Evolutionary conservation across 2,797 vertebrate species (phyloP).

Genomic region (Artibeus jamaicensis): DNA sequence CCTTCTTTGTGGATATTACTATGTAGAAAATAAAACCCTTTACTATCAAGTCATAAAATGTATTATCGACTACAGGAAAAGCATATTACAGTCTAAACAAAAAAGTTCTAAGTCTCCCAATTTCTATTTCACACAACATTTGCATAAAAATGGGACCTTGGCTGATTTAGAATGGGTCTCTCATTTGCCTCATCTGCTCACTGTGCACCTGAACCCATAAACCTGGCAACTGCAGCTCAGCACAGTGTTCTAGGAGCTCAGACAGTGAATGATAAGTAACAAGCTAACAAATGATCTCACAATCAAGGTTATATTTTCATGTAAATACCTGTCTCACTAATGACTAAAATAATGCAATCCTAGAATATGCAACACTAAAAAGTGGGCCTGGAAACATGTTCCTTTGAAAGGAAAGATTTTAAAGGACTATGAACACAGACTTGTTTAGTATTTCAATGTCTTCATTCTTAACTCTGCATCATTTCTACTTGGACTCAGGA

Average conservation of each 20-base stretch:
- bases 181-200: background rate
- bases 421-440: conserved; percentile 8
- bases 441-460: conserved; percentile 19
- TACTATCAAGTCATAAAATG: background rate
- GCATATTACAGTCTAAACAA: background rate
- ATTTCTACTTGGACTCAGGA: conserved; percentile 14
- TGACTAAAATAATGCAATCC: background rate
- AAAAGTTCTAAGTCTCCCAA: background rate
- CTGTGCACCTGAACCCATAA: background rate
- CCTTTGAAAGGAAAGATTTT: background rate
- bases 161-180: background rate
- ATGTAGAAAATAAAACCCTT: conserved; percentile 25
- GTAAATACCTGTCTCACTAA: conserved; percentile 17
- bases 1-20: background rate
- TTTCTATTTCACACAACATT: conserved; percentile 24
- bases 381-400: background rate
- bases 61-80: background rate
- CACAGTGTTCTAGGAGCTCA: background rate
- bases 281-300: background rate
- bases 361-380: background rate
- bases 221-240: background rate
- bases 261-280: background rate
- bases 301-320: conserved; percentile 48
- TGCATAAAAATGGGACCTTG: conserved; percentile 1
- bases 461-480: conserved; percentile 10